Base-by-base conservation (phyloP, 2,797 vertebrate genomes). In the Myripristis jacobus region DNA sequence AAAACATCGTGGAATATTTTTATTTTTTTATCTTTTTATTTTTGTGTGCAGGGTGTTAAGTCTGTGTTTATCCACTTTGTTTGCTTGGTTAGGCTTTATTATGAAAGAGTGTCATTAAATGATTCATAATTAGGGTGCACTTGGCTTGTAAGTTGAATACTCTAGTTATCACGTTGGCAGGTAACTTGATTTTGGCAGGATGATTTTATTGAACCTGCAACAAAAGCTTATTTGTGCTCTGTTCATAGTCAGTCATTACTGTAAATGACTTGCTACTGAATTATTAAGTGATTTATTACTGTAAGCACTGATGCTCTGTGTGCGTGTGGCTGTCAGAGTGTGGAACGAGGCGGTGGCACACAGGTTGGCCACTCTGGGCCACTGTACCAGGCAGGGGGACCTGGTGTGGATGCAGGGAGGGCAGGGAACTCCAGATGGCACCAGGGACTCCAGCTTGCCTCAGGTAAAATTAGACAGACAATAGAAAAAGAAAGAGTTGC, bases 291-390 rank as follows among this genome's bases (percentile, higher is more conserved):
- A 24, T 38, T 18, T 53, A 5, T 22, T 1, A 19, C n/a, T n/a
- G n/a, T n/a, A n/a, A n/a, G n/a, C n/a, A n/a, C n/a, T n/a, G 3
- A 19, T 8, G 16, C 31, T 66, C 7, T 27, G 1, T 54, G 0
- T 77, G 8, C 29, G 31, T 79, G 36, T 75, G 48, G 9, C 71
- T 21, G 11, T 48, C 78, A 96, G 95, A 75, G 85, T 98, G 75
- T 98, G 98, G 97, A 99, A 99, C 7, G 94, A 97, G 62, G 97
- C 96, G 0, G 93, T 87, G 0, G 94, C 95, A 0, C 95, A 95
- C 29, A 92, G 98, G 58, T 83, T 99, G 82, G 77, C 80, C 16
- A 88, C 81, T 1, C 94, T 98, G 11, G 96, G 96, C 24, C 87
- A 89, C 12, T 84, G 82, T 44, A 95, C 94, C 63, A 93, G 95